Base-by-base conservation (phyloP, 1,140 invertebrate species). In the Patella vulgata region DNA sequence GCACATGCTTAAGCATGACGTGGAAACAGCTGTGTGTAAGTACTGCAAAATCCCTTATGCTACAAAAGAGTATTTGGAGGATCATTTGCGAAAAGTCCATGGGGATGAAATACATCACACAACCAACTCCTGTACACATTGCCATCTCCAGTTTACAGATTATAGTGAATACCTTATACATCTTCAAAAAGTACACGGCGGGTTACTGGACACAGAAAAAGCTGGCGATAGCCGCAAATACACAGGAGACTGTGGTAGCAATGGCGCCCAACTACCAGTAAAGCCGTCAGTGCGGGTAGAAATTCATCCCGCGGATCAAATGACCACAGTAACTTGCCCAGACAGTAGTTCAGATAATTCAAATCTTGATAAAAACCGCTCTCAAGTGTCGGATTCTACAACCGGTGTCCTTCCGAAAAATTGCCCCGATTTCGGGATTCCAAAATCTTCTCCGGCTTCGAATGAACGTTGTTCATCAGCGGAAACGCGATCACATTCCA, bases 301-400 rank as follows among this genome's bases (percentile, higher is more conserved):
- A 8, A 56, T 59, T 3, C 47, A 66, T 43, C 62, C 70, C 9
- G 75, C 77, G 4, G 77, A 79, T 31, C 62, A 63, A 14, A 68
- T 69, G 9, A 70, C 70, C 3, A 70, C 70, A 1, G 61, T 64
- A 40, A 71, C 70, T 33, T 76, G 75, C 43, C 74, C 77, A 14
- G 77, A 79, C 43, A 79, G 77, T 59, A 78, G 75, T 50, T 74
- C 63, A 43, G 75, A 78, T 44, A 68, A 65, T 46, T 60, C 54
- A 43, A 31, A 56, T 3, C 59, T 14, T 8, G 33, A 36, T 14
- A 36, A 14, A 8, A 14, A 5, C 6, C 33, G 33, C 5, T 36
- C 33, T 8, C 14, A 5, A 5, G 33, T 36, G 5, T 14, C 33
- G 33, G 6, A 36, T 8, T 36, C 33, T 8, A 65, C 65, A 3